Base-by-base conservation (phyloP, 1,140 invertebrate genomes). In the Lordiphosa clarofinis region DNA sequence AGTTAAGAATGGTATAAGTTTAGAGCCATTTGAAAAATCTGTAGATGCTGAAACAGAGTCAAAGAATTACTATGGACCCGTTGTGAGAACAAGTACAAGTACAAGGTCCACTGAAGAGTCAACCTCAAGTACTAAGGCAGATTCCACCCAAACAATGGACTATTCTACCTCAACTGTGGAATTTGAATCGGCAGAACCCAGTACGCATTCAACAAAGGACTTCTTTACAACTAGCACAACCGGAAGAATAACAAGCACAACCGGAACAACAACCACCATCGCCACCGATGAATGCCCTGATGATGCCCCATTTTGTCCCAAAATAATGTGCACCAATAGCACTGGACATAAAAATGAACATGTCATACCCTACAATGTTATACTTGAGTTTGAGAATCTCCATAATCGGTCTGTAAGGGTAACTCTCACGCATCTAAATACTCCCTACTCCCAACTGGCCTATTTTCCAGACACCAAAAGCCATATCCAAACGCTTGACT, bases 391-490 rank as follows among this genome's bases (percentile, higher is more conserved):
- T 28, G 36, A 38, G 3, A 21, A 36, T 28, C 3, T 28, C 6
- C 1, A 28, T 28, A 7, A 28, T 7, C 4, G 4, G 5, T 0
- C 24, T 28, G 24, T 28, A 7, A 4, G 6, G 6, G 5, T 28
- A 5, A 28, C 24, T 5, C 24, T 28, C 24, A 28, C 24, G 7
- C 5, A 6, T 4, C 24, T 7, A 4, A 4, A 28, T 10, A 1
- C 24, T 39, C 1, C 10, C 5, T 6, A 13, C 21, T 11, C 36
- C 1, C 10, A 39, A 24, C 19, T 78, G 1, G 28, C 68, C 7
- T 78, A 73, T 38, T 76, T 69, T 9, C 5, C 40, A 21, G 4
- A 1, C 4, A 3, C 15, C 11, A 5, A 7, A 24, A 21, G 12
- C n/a, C 2, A 33, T 1, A 13, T 12, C 3, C 6, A 37, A 9